A percentile compares a stretch with the other conserved stretches of the same genome.
Conservation (phyloP, 2,113 vertebrate genomes). For the Vireo altiloquus region DNA sequence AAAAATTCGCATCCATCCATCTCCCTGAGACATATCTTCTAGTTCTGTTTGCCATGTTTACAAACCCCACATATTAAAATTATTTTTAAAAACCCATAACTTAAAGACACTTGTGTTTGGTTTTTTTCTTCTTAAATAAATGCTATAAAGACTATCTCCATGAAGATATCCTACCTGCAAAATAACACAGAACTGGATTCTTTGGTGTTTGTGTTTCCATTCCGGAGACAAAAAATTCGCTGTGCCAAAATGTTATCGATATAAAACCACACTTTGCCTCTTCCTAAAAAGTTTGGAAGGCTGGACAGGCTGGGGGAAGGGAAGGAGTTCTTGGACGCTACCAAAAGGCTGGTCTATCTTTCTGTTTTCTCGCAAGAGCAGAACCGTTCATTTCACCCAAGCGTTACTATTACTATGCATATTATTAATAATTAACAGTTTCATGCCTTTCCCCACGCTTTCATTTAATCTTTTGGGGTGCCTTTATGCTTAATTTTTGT, state of each 20-base stretch:
- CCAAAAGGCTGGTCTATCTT: conserved; percentile 51
- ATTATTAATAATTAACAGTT: conserved; percentile 61
- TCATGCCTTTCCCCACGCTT: conserved; percentile 31
- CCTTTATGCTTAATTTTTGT: not conserved
- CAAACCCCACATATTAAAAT: not conserved
- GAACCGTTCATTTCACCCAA: not conserved
- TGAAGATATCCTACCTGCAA: conserved; percentile 19
- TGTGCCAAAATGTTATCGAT: not conserved
- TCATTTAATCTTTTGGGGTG: conserved; percentile 13
- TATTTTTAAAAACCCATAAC: not conserved
- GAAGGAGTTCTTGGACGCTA: conserved; percentile 52
- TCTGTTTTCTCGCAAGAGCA: not conserved
- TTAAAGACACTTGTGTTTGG: not conserved
- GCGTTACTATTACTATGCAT: conserved; percentile 31
- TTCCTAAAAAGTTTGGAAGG: conserved; percentile 57
- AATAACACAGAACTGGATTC: not conserved
- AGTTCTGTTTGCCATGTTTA: not conserved
- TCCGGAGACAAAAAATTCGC: not conserved
- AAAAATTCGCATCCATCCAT: not conserved
- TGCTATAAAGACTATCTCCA: not conserved
- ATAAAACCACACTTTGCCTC: conserved; percentile 14
- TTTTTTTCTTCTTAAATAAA: not conserved
- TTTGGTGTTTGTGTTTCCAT: conserved; percentile 15
- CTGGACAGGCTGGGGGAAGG: conserved; percentile 54
- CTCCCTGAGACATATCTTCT: not conserved